Percentiles rank a stretch among this genome's conserved stretches.
Evolutionary conservation across 2,797 vertebrate genomes (phyloP).

Genomic region (Clamator glandarius): DNA sequence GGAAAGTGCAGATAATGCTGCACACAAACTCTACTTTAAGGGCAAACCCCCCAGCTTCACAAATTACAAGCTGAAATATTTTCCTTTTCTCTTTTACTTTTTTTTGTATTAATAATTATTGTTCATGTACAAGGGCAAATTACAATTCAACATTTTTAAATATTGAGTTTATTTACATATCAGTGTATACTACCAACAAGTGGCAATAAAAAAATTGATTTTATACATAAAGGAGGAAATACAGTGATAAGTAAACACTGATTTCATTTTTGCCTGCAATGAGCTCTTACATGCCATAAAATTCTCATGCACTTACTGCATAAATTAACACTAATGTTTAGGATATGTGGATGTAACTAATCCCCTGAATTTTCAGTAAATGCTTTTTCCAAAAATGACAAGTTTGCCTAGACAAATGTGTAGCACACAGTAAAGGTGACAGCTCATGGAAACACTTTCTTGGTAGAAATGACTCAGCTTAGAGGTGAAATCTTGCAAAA

Average conservation of each 20-base stretch:
- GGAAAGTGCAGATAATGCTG: neutral
- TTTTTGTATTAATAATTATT: neutral
- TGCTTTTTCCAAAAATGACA: neutral
- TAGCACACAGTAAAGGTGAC: neutral
- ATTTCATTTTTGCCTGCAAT: neutral
- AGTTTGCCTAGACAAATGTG: neutral
- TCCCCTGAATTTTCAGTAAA: neutral
- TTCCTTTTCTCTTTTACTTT: too few species aligned
- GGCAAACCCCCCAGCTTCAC: neutral
- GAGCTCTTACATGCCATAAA: neutral
- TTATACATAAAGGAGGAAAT: neutral
- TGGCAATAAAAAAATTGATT: neutral
- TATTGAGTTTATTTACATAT: neutral
- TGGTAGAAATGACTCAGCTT: neutral
- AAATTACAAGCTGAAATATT: neutral
- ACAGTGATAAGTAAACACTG: neutral
- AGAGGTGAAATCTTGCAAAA: neutral
- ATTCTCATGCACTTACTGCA: neutral
- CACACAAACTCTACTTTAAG: neutral
- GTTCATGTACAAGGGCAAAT: neutral
- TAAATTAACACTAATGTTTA: neutral
- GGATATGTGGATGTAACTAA: neutral
- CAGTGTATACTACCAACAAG: fast-evolving
- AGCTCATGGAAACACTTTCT: neutral
- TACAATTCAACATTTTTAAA: neutral